phyloP scores from a whole-genome alignment of 2,888 invertebrate genomes.

The Lypha dubia region DNA sequence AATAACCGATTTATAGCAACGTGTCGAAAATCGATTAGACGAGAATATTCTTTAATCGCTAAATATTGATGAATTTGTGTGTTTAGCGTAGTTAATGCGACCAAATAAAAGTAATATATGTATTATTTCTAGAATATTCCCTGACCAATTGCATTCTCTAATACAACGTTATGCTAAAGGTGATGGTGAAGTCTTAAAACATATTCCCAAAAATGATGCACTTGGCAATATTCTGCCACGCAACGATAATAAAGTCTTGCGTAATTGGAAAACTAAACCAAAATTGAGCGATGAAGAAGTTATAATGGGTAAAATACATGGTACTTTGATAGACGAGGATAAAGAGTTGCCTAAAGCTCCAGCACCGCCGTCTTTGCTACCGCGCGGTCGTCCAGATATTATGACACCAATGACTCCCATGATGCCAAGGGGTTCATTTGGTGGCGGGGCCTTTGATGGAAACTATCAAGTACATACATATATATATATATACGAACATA shows the following conservation, averaged over 20 bases:
- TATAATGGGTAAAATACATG: conserved; percentile 82
- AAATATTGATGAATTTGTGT: too few relatives aligned
- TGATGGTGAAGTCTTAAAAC: conserved; percentile 69
- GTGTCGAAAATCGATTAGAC: too few relatives aligned
- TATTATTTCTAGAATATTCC: conserved; percentile 78
- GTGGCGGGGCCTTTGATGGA: conserved; percentile 82
- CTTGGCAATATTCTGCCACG: conserved; percentile 78
- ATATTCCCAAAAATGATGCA: conserved; percentile 72
- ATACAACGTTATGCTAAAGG: conserved; percentile 81
- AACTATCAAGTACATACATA: conserved; percentile 78
- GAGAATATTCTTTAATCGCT: too few relatives aligned
- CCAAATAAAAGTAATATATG: too few relatives aligned
- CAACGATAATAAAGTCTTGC: conserved; percentile 76
- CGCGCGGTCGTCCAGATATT: conserved; percentile 78
- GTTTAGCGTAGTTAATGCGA: too few relatives aligned
- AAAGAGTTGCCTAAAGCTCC: conserved; percentile 69
- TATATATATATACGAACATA: conserved; percentile 24
- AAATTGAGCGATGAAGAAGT: conserved; percentile 82
- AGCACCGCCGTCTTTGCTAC: conserved; percentile 74
- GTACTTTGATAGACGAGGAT: conserved; percentile 80
- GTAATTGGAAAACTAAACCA: conserved; percentile 73
- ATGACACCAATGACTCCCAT: conserved; percentile 78
- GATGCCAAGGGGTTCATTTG: conserved; percentile 77
- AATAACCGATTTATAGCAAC: too few relatives aligned
- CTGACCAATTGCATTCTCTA: conserved; percentile 81